A percentile compares a stretch with the other conserved stretches of the same genome.
Evolutionary conservation across 1,140 invertebrate genomes (phyloP).

Genomic region (Mizuhopecten yessoensis): DNA sequence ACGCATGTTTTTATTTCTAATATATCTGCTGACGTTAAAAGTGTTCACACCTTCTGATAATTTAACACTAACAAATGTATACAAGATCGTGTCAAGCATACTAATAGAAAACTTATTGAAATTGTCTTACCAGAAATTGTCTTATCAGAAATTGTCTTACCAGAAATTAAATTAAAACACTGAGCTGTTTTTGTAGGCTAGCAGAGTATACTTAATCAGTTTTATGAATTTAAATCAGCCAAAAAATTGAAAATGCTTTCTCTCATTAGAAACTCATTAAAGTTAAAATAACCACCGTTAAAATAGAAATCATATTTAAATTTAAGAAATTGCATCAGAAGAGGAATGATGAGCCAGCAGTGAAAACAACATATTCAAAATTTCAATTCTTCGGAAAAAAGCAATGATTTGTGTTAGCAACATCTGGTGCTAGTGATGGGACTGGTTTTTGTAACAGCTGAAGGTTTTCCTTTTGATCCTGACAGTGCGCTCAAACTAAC

Average conservation of each 20-base stretch:
- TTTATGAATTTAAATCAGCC: background rate
- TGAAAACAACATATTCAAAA: background rate
- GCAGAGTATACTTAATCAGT: no score
- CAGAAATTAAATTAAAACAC: no score
- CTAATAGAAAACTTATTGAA: background rate
- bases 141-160: background rate
- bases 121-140: background rate
- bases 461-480: background rate
- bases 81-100: background rate
- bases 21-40: background rate
- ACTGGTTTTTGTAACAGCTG: background rate
- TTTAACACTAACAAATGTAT: background rate
- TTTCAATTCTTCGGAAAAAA: background rate
- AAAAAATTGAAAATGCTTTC: background rate
- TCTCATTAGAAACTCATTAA: background rate
- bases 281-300: no score
- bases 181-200: no score
- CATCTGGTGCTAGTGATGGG: background rate
- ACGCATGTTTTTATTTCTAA: background rate
- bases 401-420: background rate
- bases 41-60: background rate
- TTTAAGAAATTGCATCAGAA: no score
- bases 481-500: background rate
- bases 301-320: no score
- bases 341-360: background rate